These are phyloP conservation scores for Pristionchus entomophagus DNA, from an alignment of 2,888 invertebrate genomes.

Conservation along the genomic window DNA sequence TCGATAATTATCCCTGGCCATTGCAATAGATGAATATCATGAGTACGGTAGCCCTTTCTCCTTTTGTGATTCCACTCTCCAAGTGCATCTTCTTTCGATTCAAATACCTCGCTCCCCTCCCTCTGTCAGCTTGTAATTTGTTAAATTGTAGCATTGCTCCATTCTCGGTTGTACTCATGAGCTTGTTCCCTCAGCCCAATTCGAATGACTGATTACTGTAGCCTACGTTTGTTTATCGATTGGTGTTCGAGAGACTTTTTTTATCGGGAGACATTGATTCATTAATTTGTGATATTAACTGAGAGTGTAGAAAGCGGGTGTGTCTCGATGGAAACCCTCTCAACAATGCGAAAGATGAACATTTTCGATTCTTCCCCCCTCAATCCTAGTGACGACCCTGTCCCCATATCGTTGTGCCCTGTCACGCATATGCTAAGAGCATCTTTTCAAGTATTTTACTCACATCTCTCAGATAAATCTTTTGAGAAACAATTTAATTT, in stretches of 20 bases:
- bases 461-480: background rate
- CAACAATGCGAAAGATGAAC: slow-evolving; percentile 24
- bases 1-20: slow-evolving; percentile 6
- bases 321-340: slow-evolving; percentile 19
- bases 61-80: slow-evolving; percentile 34
- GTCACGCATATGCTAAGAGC: slow-evolving; percentile 28
- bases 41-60: slow-evolving; percentile 25
- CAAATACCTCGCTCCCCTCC: slow-evolving; percentile 15
- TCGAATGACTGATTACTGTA: background rate
- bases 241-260: slow-evolving; percentile 21
- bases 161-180: slow-evolving; percentile 31
- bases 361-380: slow-evolving; percentile 21
- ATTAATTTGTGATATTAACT: slow-evolving; percentile 25
- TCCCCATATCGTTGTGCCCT: slow-evolving; percentile 33
- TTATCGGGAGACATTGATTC: slow-evolving; percentile 12
- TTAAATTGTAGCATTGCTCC: background rate
- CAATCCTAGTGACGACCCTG: slow-evolving; percentile 40
- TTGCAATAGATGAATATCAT: slow-evolving; percentile 42
- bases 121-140: background rate
- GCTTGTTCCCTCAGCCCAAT: slow-evolving; percentile 20
- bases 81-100: slow-evolving; percentile 34
- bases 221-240: slow-evolving; percentile 14
- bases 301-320: slow-evolving; percentile 43
- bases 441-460: slow-evolving; percentile 19
- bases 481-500: no score